Evolutionary conservation across 2,113 vertebrate species (phyloP), one percentile per base, ranked within the genome.

Genomic region (Ciconia maguari): DNA sequence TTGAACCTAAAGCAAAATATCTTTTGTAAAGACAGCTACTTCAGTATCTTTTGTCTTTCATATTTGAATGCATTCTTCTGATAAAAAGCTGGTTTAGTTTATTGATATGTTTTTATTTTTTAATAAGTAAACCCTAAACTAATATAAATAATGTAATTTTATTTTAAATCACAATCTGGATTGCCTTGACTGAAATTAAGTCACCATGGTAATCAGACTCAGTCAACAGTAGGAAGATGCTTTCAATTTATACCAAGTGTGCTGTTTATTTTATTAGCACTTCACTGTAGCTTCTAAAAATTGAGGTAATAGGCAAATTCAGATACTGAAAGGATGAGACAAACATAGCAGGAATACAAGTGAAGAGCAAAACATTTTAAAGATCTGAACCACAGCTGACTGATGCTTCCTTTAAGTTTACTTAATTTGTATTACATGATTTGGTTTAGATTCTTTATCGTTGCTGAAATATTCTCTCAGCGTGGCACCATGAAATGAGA

Each of bases 161-260:
- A 75, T 79, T 94, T 87, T 69, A 78, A 46, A 83, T 87, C 26
- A 44, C 34, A 69, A 7, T 78, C 46, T 94, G 71, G 85, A 91
- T 74, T 95, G 29, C 21, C 12, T 72, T 85, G 74, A 89, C 69
- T 60, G 11, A 94, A 96, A 89, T 60, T 82, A 89, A 96, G 58
- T 92, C 89, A 51, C 84, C 25, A 16, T 79, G 36, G 36, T 87
- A 88, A 90, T 90, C 52, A 61, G 58, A 61, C 34, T 82, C 84
- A 78, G 38, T 68, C 70, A 86, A 57, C 61, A 58, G 14, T 42
- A 32, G 89, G 48, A 91, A 83, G 32, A 25, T 69, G 30, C 70
- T 52, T 94, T 88, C 49, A 81, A 10, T 36, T 92, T 82, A 44
- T 9, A 49, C 34, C 21, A 78, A 83, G 60, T 64, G 19, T 69